Evolutionary conservation across 1,140 invertebrate species (phyloP), one percentile per base, ranked within the genome.

Genomic region (Bathynomus jamesi): DNA sequence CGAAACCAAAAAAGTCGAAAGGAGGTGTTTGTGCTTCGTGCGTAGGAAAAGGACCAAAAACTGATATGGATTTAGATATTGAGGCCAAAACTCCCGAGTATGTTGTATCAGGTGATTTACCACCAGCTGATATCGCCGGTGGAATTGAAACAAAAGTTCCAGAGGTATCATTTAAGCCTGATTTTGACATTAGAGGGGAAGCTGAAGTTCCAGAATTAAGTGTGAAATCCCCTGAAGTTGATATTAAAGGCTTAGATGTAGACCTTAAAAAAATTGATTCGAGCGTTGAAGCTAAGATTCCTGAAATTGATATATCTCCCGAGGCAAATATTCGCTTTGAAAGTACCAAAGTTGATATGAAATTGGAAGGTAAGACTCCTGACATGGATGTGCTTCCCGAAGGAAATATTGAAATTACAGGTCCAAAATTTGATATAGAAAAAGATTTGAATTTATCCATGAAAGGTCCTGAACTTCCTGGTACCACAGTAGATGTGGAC

Each of bases 11-110:
- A 60, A 68, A 60, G 28, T 24, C 67, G 17, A 68, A 61, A 28
- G 40, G 28, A 28, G 40, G 31, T 5, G 61, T 60, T 27, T 60
- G 28, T 61, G 70, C 63, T 21, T 71, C 70, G 13, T 74, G 72
- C 28, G 66, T 74, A n/a, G 72, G 72, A 25, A 74, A 74, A 60
- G 66, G 66, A 21, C 31, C 31, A 24, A 46, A 32, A 61, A 40
- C 40, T 17, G 40, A 53, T 53, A 21, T 53, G 13, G 40, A 53
- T 53, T 17, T 53, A 21, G 21, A 5, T 1, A 32, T 53, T 24
- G 67, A 31, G 53, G 30, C 32, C 25, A 67, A 67, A 46, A 17
- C 60, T 24, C 68, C 65, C 28, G 61, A 60, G 13, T 53, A 17
- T 17, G 40, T 17, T 17, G 40, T 11, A 53, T 53, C 40, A 17